Conservation (phyloP, 2,113 vertebrate genomes). For the Anas platyrhynchos region DNA sequence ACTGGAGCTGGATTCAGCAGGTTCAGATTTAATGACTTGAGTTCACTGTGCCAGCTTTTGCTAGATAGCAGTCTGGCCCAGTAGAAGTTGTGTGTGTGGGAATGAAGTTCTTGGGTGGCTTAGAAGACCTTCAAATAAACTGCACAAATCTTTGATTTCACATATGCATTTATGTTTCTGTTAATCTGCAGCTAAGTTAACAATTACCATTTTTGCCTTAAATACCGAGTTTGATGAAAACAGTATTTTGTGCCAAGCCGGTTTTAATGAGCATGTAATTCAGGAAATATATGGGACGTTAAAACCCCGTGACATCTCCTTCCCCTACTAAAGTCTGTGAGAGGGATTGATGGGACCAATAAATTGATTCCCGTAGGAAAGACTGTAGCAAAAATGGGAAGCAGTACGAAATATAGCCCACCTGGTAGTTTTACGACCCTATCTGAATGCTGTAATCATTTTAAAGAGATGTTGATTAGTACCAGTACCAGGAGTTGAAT, state of each 20-base stretch:
- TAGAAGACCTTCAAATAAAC: background rate
- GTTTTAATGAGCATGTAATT: conserved; percentile 51
- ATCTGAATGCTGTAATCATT: conserved; percentile 38
- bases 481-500: conserved; percentile 45
- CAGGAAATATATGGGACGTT: conserved; percentile 62
- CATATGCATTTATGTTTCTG: background rate
- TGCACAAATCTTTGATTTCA: background rate
- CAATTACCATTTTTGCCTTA: conserved; percentile 38
- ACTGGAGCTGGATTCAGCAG: background rate
- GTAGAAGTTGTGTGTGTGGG: background rate
- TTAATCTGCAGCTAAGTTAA: conserved; percentile 33
- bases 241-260: conserved; percentile 39
- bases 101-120: background rate
- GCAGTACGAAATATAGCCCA: conserved; percentile 37
- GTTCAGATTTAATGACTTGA: background rate
- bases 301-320: conserved; percentile 58
- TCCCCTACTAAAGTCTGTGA: conserved; percentile 60
- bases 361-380: conserved; percentile 67
- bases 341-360: conserved; percentile 70
- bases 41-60: background rate
- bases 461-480: conserved; percentile 54
- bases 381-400: conserved; percentile 56
- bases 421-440: conserved; percentile 37
- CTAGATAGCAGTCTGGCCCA: background rate
- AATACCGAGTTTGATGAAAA: conserved; percentile 22